phyloP scores from a whole-genome alignment of 2,797 vertebrate species.

The Propithecus deckenii region DNA sequence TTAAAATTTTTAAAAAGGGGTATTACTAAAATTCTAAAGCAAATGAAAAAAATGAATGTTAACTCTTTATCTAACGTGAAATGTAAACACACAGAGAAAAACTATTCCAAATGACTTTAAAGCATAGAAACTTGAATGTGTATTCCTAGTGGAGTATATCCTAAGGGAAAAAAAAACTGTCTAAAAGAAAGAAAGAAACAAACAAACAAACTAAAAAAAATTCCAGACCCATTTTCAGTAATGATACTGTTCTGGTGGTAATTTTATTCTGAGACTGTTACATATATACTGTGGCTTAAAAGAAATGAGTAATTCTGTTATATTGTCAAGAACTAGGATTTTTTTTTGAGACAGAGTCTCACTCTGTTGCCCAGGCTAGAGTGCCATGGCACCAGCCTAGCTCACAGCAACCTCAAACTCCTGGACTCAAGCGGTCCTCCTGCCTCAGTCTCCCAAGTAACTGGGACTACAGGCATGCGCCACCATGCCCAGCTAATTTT shows the following conservation, averaged over 20 bases:
- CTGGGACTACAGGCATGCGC: no score
- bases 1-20: not conserved
- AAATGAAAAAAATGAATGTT: not conserved
- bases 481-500: no score
- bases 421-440: no score
- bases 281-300: not conserved
- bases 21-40: not conserved
- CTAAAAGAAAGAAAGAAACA: not conserved
- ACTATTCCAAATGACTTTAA: not conserved
- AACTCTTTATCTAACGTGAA: not conserved
- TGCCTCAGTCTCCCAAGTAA: no score
- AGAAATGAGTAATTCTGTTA: not conserved
- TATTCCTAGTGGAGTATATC: not conserved
- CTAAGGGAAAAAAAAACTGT: not conserved
- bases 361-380: no score
- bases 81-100: not conserved
- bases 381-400: no score
- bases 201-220: not conserved
- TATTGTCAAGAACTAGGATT: not conserved
- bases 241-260: not conserved
- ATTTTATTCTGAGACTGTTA: not conserved
- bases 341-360: not conserved
- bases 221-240: not conserved
- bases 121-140: not conserved
- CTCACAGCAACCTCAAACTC: no score